Evolutionary conservation across 2,797 vertebrate species (phyloP).

Genomic region (Crenuchus spilurus): DNA sequence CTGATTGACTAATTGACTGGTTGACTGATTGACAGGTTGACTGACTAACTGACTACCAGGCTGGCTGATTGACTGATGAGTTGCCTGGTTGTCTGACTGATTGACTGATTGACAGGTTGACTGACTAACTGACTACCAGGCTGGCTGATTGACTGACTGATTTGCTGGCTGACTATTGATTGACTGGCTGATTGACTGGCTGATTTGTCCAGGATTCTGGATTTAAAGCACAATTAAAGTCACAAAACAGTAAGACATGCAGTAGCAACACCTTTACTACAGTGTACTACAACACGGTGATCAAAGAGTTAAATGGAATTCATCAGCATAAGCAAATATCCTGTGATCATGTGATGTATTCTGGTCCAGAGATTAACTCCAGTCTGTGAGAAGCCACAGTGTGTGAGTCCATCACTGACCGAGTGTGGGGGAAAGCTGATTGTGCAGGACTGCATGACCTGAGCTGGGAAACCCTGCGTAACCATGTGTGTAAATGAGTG

Average conservation of each 20-base stretch:
- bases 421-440: not conserved
- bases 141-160: not conserved
- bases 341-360: not conserved
- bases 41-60: not conserved
- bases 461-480: slow-evolving; percentile 9
- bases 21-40: too few species aligned
- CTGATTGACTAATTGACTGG: too few species aligned
- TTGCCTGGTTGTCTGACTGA: not conserved
- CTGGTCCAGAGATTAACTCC: not conserved
- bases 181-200: not conserved
- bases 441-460: not conserved
- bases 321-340: not conserved
- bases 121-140: not conserved
- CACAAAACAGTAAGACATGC: too few species aligned
- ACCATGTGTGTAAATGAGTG: not conserved
- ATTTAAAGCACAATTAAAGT: too few species aligned
- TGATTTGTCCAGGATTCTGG: too few species aligned
- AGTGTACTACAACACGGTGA: not conserved
- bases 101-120: too few species aligned
- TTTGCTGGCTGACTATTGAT: not conserved
- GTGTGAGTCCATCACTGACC: not conserved
- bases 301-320: not conserved
- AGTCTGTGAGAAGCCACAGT: not conserved
- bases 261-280: not conserved
- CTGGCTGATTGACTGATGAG: too few species aligned